phyloP scores from a whole-genome alignment of 2,888 invertebrate genomes.

The Watsonalla cultraria region DNA sequence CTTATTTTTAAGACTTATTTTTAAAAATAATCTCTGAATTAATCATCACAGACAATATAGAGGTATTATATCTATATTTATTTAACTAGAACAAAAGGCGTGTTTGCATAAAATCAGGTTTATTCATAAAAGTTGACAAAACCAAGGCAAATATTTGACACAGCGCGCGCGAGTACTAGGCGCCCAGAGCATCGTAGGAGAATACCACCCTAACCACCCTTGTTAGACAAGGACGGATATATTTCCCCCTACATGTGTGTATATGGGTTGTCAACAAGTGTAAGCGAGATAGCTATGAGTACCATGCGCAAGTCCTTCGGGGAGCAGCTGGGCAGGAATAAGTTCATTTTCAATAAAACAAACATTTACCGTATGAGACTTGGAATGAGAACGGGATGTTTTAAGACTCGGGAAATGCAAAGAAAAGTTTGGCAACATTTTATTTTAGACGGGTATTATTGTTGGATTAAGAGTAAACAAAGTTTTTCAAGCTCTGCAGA shows the following conservation, averaged over 20 bases:
- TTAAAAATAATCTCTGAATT: too few relatives aligned
- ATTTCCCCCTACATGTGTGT: neutral
- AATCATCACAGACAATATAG: neutral
- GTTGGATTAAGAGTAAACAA: too few relatives aligned
- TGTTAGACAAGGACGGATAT: slow-evolving; percentile 19
- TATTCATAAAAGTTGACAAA: slow-evolving; percentile 18
- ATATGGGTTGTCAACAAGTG: slow-evolving; percentile 14
- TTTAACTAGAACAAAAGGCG: too few relatives aligned
- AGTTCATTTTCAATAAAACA: slow-evolving; percentile 51
- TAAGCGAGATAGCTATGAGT: slow-evolving; percentile 24
- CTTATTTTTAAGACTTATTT: too few relatives aligned
- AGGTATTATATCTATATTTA: neutral
- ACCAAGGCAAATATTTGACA: slow-evolving; percentile 26
- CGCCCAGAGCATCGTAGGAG: slow-evolving; percentile 14
- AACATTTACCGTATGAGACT: slow-evolving; percentile 24
- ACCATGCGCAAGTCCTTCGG: slow-evolving; percentile 42
- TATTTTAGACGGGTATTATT: too few relatives aligned
- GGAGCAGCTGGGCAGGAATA: slow-evolving; percentile 42
- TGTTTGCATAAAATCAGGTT: neutral
- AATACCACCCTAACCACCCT: slow-evolving; percentile 14
- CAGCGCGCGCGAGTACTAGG: slow-evolving; percentile 18
- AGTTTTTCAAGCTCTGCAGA: too few relatives aligned
- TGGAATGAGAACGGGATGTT: neutral
- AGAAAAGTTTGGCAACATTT: neutral
- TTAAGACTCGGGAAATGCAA: neutral